Percentiles rank a stretch among this genome's conserved stretches.
Conservation (phyloP, 1,140 invertebrate species). For the Drosophila varians region DNA sequence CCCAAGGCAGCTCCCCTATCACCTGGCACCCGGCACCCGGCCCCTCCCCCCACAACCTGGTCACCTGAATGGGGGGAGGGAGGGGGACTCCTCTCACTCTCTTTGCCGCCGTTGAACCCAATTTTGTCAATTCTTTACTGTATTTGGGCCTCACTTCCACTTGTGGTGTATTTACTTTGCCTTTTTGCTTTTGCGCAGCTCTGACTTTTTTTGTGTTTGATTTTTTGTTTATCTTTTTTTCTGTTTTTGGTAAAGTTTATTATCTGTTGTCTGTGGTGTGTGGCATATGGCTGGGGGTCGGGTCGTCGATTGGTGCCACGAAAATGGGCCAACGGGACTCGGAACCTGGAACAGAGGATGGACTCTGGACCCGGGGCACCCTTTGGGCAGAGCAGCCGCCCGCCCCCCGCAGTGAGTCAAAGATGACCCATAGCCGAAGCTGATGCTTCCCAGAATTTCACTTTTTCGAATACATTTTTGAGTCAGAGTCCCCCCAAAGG, state of each 20-base stretch:
- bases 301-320: conserved; percentile 43
- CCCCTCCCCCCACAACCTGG: too few relatives aligned
- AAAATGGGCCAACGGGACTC: conserved; percentile 28
- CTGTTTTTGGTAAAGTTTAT: conserved; percentile 40
- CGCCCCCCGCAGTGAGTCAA: conserved; percentile 7
- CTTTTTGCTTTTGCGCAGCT: conserved; percentile 15
- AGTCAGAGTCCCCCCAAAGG: neutral
- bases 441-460: conserved; percentile 45
- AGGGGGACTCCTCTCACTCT: conserved; percentile 5
- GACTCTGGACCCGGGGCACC: conserved; percentile 1
- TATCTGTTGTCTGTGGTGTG: conserved; percentile 33
- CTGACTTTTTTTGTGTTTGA: conserved; percentile 35
- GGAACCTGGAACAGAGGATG: neutral
- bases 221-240: conserved; percentile 17
- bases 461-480: conserved; percentile 14
- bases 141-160: conserved; percentile 6
- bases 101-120: conserved; percentile 62
- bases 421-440: conserved; percentile 18
- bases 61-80: too few relatives aligned
- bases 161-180: conserved; percentile 2
- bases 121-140: conserved; percentile 73
- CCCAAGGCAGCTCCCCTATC: neutral
- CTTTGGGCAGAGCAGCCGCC: neutral
- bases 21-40: too few relatives aligned
- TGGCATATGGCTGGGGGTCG: conserved; percentile 39